A percentile compares a stretch with the other conserved stretches of the same genome.
Conservation (phyloP, 1,140 invertebrate species). For the Adoxophyes honmai region DNA sequence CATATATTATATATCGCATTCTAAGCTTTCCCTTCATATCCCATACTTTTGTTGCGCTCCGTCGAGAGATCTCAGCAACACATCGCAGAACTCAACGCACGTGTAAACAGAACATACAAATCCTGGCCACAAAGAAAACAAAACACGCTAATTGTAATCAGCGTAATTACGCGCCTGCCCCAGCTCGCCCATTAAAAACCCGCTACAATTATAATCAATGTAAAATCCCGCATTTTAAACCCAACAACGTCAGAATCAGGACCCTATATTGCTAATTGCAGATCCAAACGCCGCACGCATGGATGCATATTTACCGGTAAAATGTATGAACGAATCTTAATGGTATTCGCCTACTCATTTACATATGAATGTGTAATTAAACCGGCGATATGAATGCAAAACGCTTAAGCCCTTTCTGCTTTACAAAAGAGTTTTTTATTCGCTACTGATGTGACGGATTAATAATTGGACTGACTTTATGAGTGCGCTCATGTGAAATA, state of each 20-base stretch:
- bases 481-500: too few species aligned
- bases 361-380: slow-evolving; percentile 76
- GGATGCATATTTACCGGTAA: slow-evolving; percentile 56
- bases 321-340: slow-evolving; percentile 61
- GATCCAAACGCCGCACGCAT: slow-evolving; percentile 61
- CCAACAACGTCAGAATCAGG: slow-evolving; percentile 31
- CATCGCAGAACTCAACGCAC: too few species aligned
- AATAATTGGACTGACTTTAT: slow-evolving; percentile 1
- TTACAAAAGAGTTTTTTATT: not conserved
- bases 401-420: slow-evolving; percentile 32
- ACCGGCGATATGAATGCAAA: slow-evolving; percentile 52
- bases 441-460: slow-evolving; percentile 6
- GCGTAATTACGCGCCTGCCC: not conserved
- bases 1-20: too few species aligned
- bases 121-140: too few species aligned
- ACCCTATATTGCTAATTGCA: slow-evolving; percentile 66
- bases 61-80: too few species aligned
- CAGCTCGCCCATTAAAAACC: slow-evolving; percentile 9
- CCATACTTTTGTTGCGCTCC: too few species aligned
- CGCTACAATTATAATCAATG: slow-evolving; percentile 3
- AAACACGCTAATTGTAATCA: too few species aligned
- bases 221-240: slow-evolving; percentile 3
- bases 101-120: too few species aligned
- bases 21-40: too few species aligned
- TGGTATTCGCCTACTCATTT: slow-evolving; percentile 62